Base-by-base conservation (phyloP, 2,797 vertebrate species). In the Stomatorhinus walkeri region DNA sequence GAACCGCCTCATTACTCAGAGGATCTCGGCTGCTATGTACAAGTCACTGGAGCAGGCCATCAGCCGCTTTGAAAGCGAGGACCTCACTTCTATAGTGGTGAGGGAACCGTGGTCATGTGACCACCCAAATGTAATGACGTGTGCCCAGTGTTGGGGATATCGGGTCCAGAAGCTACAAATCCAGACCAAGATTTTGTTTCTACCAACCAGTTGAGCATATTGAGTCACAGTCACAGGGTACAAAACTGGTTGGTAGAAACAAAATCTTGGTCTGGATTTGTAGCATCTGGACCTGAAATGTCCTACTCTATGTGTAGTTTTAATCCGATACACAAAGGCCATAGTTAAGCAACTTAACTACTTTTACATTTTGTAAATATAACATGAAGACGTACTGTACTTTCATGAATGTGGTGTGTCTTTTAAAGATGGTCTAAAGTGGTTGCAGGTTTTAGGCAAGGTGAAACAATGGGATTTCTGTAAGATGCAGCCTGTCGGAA, bases 51-150 rank as follows among this genome's bases (percentile, higher is more conserved):
- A 98, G 91, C 97, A 97, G 91, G 97, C 97, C 88, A 97, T 98
- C 93, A 97, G 97, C 92, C 97, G 97, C 92, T 98, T 98, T 36
- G 97, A 98, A 94, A 98, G 97, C 0, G 97, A 98, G 93, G 97
- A 98, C 90, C 95, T 98, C 90, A 98, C 97, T 0, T 97, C 97
- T 86, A 97, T 98, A 4, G 97, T 98, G 96, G 97, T 97, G 92
- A 96, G 94, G 88, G 49, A 48, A 88, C 87, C 12, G 32, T 2
- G 12, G 14, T 28, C n/a, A 86, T 48, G 51, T 54, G 49, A 54
- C 85, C 22, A 56, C 51, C 32, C 14, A 43, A 0, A 40, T 22
- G 16, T 36, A 83, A 56, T n/a, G 36, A 5, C 68, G 1, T 36
- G 36, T 56, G 52, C 52, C 19, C 52, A 56, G 52, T n/a, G 52